Base-by-base conservation (phyloP, 2,797 vertebrate species). In the Protonibea diacanthus region DNA sequence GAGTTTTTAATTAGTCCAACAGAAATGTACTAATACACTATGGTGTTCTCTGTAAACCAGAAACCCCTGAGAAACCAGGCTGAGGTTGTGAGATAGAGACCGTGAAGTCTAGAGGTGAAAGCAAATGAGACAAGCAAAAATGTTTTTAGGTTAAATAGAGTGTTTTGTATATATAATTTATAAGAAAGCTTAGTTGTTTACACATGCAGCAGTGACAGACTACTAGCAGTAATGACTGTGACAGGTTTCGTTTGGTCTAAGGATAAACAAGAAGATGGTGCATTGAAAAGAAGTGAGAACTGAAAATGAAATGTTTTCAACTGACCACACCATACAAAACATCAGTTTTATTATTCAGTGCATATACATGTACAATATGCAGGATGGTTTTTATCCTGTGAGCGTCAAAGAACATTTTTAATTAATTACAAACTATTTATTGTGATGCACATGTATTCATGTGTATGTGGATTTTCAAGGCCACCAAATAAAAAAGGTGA, bases 21-120 rank as follows among this genome's bases (percentile, higher is more conserved):
- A 74, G 25, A 71, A 48, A 49, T 62, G 1, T 60, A 29, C 2
- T 1, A 3, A 52, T 38, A 3, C 18, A 23, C 0, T 27, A 0
- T 27, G 17, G n/a, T 60, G 20, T 6, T 13, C 2, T 1, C 52
- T 59, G 10, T 51, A 15, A 49, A 47, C 8, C 17, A 55, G 49
- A 73, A 76, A 15, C 21, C 40, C 12, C 10, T 27, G 23, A 62
- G 18, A 62, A 44, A 56, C 23, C 53, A 68, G 48, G 74, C 18
- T 15, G 25, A 60, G 9, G 42, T 51, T 66, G 40, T 75, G 21
- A 48, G 65, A 58, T 3, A 40, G 9, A 69, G 23, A 38, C 20
- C 21, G 33, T 21, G 48, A 20, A 12, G 4, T 47, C 7, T 57
- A 17, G 8, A 49, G 7, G 13, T 52, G 10, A 49, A 10, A 57